Evolutionary conservation across 2,113 vertebrate genomes (phyloP).

Genomic region (Nesogale talazaci): DNA sequence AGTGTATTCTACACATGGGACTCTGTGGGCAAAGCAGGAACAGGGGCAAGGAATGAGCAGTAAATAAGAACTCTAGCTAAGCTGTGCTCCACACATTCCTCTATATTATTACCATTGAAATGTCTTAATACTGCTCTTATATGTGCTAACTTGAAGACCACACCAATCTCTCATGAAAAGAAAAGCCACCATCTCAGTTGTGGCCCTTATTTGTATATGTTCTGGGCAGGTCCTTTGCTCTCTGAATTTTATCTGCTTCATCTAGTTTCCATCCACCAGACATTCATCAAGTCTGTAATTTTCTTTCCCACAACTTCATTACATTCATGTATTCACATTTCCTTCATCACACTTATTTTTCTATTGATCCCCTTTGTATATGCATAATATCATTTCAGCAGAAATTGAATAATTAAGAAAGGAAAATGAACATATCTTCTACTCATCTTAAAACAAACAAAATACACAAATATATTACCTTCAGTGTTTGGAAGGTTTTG

Average conservation of each 20-base stretch:
- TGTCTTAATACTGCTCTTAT: background rate
- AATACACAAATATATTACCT: background rate
- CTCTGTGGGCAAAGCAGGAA: background rate
- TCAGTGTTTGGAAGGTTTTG: background rate
- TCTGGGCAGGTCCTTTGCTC: background rate
- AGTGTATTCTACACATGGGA: background rate
- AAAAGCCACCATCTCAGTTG: background rate
- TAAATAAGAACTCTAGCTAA: background rate
- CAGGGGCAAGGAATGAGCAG: background rate
- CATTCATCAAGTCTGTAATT: background rate
- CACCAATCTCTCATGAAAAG: background rate
- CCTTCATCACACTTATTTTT: conserved; percentile 22
- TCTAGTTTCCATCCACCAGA: background rate
- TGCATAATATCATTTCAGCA: background rate
- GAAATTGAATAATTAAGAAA: conserved; percentile 7
- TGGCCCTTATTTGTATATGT: background rate
- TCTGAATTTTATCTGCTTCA: background rate
- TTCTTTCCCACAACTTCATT: background rate
- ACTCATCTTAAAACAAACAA: background rate
- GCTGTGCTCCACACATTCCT: background rate
- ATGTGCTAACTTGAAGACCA: background rate
- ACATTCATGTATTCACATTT: background rate
- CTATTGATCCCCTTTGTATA: background rate
- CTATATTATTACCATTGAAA: background rate
- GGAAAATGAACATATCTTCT: conserved; percentile 5